Evolutionary conservation across 53 echinoderm and acorn worm genomes (phyloP), one percentile per base, ranked within the genome.

Genomic region (Holothuria leucospilota): DNA sequence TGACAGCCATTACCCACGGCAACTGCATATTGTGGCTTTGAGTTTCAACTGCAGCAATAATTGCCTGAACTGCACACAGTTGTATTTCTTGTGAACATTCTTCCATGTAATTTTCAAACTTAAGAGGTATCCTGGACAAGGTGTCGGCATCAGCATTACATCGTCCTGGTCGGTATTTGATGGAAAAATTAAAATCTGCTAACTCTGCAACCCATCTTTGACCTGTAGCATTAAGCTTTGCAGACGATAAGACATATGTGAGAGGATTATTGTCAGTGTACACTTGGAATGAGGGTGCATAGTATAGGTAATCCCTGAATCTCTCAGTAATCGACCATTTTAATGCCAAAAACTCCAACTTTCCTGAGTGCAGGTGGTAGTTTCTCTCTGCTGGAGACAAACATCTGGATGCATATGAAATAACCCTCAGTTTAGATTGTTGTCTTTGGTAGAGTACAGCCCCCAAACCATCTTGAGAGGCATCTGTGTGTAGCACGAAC

Each of bases 161-260:
- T 18, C 21, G 2, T 2, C 86, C 77, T 38, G 87, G 87, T 38
- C 74, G 77, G 79, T 80, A 87, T 41, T 60, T 77, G 78, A 87
- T 87, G 41, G 39, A 80, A 78, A 91, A 91, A 58, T 87, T 82
- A 16, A 73, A 91, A 20, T 87, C 83, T n/a, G 41, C 73, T 38
- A 85, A 49, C 64, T 73, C 86, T 18, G 69, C 85, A 10, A 85
- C 85, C 85, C 68, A 67, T 51, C 26, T 20, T 16, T 66, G 71
- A 6, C 27, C 49, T 46, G 51, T 72, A 21, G 69, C 51, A 20
- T 85, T 72, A 13, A 85, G 59, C 23, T 51, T 27, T 5, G 39
- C 29, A 20, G 69, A 21, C 1, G 86, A 14, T 21, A 30, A 51
- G n/a, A n/a, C n/a, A n/a, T n/a, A n/a, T n/a, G n/a, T n/a, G n/a